These are phyloP conservation scores for Lepilemur ruficaudatus DNA, from an alignment of 2,797 vertebrate genomes.

Conservation along the genomic window DNA sequence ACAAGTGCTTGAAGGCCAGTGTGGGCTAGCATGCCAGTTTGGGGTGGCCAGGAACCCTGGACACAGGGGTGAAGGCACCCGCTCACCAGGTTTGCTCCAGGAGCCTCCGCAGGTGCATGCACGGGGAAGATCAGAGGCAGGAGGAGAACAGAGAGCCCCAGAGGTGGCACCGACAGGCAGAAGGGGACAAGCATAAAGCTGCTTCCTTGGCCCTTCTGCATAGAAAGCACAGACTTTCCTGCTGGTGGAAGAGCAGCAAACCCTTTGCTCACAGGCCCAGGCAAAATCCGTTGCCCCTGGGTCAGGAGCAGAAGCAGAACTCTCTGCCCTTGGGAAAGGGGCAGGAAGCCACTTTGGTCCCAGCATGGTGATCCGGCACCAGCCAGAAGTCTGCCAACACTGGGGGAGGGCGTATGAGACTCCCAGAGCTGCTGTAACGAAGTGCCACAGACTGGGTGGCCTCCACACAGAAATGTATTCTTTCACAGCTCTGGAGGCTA, in stretches of 20 bases:
- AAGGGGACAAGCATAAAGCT: background rate
- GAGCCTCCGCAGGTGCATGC: background rate
- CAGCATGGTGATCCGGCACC: background rate
- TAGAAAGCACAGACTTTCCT: background rate
- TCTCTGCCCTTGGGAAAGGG: background rate
- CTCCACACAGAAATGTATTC: background rate
- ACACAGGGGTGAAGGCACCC: rapidly evolving
- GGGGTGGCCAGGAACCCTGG: background rate
- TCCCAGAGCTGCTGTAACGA: too few species aligned
- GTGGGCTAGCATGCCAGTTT: background rate
- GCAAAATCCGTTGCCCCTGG: background rate
- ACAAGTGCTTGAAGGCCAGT: background rate
- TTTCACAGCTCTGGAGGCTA: background rate
- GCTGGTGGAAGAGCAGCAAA: background rate
- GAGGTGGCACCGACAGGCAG: background rate
- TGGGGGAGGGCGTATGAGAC: background rate
- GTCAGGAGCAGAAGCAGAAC: background rate
- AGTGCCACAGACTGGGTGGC: background rate
- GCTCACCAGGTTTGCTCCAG: background rate
- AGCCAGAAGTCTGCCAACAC: background rate
- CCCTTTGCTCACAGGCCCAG: background rate
- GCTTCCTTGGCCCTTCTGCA: background rate
- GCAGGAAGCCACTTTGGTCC: background rate
- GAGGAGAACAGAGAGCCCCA: background rate
- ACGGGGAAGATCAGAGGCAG: rapidly evolving